These are phyloP conservation scores for Hypercompe scribonia DNA, from an alignment of 2,888 invertebrate genomes.

Conservation along the genomic window DNA sequence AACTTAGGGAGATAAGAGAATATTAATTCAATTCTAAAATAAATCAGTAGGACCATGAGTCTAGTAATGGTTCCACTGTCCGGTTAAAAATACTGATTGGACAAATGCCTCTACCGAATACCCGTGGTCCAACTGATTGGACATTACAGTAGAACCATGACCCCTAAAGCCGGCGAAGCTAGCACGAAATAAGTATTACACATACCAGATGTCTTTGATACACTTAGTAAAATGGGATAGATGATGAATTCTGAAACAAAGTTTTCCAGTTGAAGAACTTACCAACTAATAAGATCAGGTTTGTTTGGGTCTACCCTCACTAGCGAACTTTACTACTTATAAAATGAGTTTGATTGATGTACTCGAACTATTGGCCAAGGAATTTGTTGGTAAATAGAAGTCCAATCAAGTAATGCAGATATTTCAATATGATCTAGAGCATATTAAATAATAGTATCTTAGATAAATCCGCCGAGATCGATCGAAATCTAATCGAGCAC, in stretches of 20 bases:
- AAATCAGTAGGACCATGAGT: no score
- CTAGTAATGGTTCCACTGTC: no score
- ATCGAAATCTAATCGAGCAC: not conserved
- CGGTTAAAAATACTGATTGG: no score
- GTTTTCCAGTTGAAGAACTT: constrained; percentile 3
- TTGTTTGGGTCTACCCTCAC: constrained; percentile 11
- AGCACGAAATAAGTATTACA: not conserved
- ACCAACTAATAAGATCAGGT: not conserved
- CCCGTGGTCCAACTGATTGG: no score
- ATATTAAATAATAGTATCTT: no score
- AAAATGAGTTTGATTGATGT: constrained; percentile 13
- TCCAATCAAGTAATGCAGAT: not conserved
- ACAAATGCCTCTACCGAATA: no score
- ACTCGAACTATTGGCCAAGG: not conserved
- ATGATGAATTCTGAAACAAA: not conserved
- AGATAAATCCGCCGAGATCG: not conserved
- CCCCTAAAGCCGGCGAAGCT: no score
- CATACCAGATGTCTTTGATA: not conserved
- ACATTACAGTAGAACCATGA: no score
- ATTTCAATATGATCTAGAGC: not conserved
- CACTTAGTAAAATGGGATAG: constrained; percentile 2
- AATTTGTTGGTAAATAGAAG: not conserved
- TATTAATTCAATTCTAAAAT: no score
- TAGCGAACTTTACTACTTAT: constrained; percentile 11
- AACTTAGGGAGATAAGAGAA: no score